These are phyloP conservation scores for Sebastes goodei DNA, from an alignment of 2,797 vertebrate species.

Conservation along the genomic window DNA sequence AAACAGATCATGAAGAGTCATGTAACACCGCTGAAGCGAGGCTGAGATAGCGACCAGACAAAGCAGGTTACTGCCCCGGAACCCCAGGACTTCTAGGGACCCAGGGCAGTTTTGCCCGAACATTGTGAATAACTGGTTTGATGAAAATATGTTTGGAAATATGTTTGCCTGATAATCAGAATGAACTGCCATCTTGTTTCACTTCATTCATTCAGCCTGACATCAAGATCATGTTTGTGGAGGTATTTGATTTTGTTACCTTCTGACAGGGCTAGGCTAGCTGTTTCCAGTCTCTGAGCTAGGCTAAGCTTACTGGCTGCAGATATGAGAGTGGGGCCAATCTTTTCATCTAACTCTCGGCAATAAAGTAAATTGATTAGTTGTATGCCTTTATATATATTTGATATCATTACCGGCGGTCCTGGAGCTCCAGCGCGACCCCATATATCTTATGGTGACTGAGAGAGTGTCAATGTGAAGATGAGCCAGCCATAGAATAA, in stretches of 20 bases:
- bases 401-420: no score
- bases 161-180: neutral
- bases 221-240: neutral
- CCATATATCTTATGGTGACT: no score
- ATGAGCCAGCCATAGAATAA: no score
- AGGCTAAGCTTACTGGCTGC: neutral
- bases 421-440: no score
- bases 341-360: neutral
- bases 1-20: no score
- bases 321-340: neutral
- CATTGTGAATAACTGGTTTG: neutral
- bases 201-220: neutral
- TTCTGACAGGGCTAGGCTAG: no score
- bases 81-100: neutral
- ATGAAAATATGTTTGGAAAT: neutral
- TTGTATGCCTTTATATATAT: no score
- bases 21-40: neutral
- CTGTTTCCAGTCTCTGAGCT: neutral
- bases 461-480: no score
- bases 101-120: neutral
- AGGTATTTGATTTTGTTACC: neutral
- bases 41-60: neutral
- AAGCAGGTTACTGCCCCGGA: neutral
- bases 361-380: no score
- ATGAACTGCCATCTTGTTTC: neutral